Percentiles rank a stretch among this genome's conserved stretches.
Evolutionary conservation across 1,140 invertebrate genomes (phyloP).

Genomic region (Leptinotarsa defecta): DNA sequence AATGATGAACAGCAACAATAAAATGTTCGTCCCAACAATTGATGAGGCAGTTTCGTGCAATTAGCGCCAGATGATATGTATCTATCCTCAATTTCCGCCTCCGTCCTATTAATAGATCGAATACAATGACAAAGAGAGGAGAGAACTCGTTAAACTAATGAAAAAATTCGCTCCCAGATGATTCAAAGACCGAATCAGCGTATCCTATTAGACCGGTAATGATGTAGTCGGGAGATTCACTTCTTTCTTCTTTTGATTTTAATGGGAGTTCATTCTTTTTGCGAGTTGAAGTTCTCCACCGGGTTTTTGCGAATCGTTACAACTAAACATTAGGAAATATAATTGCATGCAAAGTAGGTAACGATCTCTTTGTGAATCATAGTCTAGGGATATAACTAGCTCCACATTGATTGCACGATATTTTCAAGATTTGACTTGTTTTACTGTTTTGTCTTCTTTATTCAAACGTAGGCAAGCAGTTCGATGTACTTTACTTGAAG

Average conservation of each 20-base stretch:
- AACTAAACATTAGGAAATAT: background rate
- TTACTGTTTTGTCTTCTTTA: too few species aligned
- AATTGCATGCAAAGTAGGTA: constrained; percentile 17
- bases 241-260: constrained; percentile 14
- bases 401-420: too few species aligned
- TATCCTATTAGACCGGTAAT: constrained; percentile 24
- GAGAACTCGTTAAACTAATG: constrained; percentile 27
- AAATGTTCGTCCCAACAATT: constrained; percentile 7
- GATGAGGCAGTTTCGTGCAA: constrained; percentile 21
- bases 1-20: constrained; percentile 7
- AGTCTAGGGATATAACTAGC: too few species aligned
- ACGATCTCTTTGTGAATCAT: background rate
- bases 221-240: constrained; percentile 27
- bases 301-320: constrained; percentile 6
- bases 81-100: constrained; percentile 14
- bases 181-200: constrained; percentile 26
- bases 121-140: constrained; percentile 12
- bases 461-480: too few species aligned
- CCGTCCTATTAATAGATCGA: constrained; percentile 22
- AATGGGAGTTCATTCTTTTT: constrained; percentile 25
- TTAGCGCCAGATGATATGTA: background rate
- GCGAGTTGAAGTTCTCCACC: constrained; percentile 22
- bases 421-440: too few species aligned
- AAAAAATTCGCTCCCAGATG: constrained; percentile 29
- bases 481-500: too few species aligned